Evolutionary conservation across 2,797 vertebrate species (phyloP).

Genomic region (Crenichthys baileyi): DNA sequence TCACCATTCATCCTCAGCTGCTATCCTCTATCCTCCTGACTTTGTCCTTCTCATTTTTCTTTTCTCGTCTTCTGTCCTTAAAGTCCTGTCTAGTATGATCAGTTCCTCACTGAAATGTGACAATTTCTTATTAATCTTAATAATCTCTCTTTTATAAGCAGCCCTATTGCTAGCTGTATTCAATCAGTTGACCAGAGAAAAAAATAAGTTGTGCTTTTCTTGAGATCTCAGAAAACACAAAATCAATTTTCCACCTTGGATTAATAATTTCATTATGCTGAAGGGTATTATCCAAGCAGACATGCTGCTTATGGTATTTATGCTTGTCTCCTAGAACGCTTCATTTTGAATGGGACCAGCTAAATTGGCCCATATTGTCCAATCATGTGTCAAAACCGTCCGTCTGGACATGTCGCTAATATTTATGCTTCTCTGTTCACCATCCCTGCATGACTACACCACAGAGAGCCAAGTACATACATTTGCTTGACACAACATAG

Average conservation of each 20-base stretch:
- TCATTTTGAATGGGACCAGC: conserved; percentile 50
- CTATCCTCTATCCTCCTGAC: conserved; percentile 42
- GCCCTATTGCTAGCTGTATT: conserved; percentile 13
- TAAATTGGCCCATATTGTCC: conserved; percentile 58
- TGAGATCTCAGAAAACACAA: not conserved
- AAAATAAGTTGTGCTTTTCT: conserved; percentile 19
- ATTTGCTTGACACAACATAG: conserved; percentile 53
- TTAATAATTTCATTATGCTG: conserved; percentile 39
- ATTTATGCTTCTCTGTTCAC: conserved; percentile 38
- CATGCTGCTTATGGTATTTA: conserved; percentile 18
- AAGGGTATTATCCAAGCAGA: conserved; percentile 33
- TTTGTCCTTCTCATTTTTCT: conserved; percentile 24
- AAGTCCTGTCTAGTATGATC: conserved; percentile 8
- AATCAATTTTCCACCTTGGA: conserved; percentile 38
- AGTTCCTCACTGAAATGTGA: conserved; percentile 16
- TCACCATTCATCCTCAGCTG: conserved; percentile 42
- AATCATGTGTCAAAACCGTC: conserved; percentile 45
- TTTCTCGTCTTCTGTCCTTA: conserved; percentile 21
- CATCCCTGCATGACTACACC: conserved; percentile 26
- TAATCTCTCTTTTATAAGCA: conserved; percentile 25
- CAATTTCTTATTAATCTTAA: conserved; percentile 24
- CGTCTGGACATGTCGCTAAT: conserved; percentile 49
- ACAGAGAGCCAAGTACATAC: conserved; percentile 33
- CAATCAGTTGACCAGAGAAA: conserved; percentile 7
- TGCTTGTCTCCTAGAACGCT: conserved; percentile 25